A percentile compares a stretch with the other conserved stretches of the same genome.
Evolutionary conservation across 2,113 vertebrate species (phyloP).

Genomic region (Bujurquina vittata): DNA sequence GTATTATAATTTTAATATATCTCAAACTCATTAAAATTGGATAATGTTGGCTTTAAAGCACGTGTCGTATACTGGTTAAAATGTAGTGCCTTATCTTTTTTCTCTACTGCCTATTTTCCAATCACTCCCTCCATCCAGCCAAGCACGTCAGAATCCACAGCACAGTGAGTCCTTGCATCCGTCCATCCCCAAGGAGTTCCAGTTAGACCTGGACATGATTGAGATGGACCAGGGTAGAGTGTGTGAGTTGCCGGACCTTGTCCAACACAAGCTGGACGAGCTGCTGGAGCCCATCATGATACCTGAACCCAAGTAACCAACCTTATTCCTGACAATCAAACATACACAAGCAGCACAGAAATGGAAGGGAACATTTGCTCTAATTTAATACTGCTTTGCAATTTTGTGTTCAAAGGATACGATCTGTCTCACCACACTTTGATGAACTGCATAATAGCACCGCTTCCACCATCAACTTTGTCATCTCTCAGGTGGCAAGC

Average conservation of each 20-base stretch:
- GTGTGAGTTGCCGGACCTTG: constrained; percentile 93
- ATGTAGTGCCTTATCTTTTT: background rate
- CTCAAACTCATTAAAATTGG: background rate
- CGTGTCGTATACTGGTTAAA: background rate
- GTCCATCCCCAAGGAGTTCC: constrained; percentile 91
- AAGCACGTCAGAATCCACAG: constrained; percentile 90
- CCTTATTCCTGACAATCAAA: background rate
- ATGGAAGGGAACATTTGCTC: background rate
- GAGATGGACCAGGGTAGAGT: constrained; percentile 91
- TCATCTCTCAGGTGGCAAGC: constrained; percentile 98
- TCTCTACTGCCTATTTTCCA: background rate
- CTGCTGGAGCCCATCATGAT: constrained; percentile 95
- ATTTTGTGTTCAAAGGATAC: constrained; percentile 80
- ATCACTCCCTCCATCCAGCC: constrained; percentile 75
- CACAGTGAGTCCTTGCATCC: constrained; percentile 82
- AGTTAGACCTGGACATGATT: constrained; percentile 97
- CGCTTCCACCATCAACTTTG: constrained; percentile 97
- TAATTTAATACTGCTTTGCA: background rate
- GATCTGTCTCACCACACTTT: constrained; percentile 91
- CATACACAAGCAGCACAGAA: background rate
- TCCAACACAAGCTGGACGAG: constrained; percentile 97
- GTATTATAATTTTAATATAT: too few species aligned
- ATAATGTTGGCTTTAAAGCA: background rate
- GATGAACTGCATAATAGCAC: constrained; percentile 98
- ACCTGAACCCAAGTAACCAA: constrained; percentile 91